Percentiles rank a stretch among this genome's conserved stretches.
phyloP scores from a whole-genome alignment of 2,888 invertebrate genomes.

The Loripinus fragilis region DNA sequence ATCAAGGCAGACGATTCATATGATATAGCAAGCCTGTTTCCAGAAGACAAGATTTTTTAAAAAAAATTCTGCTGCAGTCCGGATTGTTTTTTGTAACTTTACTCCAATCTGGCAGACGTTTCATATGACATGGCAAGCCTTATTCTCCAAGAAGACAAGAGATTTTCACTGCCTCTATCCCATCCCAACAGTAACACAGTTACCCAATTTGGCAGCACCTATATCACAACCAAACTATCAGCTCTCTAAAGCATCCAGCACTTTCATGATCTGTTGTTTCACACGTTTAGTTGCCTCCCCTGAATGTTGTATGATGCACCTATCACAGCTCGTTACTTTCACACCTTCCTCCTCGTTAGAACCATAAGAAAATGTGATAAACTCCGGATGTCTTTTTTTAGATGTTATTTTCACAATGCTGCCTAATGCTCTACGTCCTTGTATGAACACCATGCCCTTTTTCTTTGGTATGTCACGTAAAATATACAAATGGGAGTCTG shows the following conservation, averaged over 20 bases:
- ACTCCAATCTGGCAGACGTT: no score
- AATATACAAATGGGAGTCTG: constrained; percentile 93
- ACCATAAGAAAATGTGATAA: constrained; percentile 99
- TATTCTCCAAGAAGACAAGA: no score
- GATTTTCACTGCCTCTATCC: no score
- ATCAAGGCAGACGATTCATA: no score
- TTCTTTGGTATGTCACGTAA: constrained; percentile 90
- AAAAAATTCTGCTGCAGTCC: no score
- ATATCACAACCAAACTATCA: no score
- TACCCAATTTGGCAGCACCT: no score
- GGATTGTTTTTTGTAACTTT: no score
- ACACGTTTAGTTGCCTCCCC: constrained; percentile 94
- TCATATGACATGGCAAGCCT: no score
- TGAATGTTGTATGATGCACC: constrained; percentile 95
- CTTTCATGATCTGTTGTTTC: constrained; percentile 92
- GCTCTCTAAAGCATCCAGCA: constrained; percentile 80
- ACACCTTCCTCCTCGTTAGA: constrained; percentile 83
- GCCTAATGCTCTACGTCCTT: constrained; percentile 93
- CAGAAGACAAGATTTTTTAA: no score
- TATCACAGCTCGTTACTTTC: constrained; percentile 94
- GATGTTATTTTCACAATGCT: constrained; percentile 98
- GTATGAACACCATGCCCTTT: constrained; percentile 91
- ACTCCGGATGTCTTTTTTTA: constrained; percentile 96
- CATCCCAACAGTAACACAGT: no score
- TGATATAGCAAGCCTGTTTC: no score